These are phyloP conservation scores for Oreochromis grahami DNA, from an alignment of 2,797 vertebrate species.

Conservation along the genomic window DNA sequence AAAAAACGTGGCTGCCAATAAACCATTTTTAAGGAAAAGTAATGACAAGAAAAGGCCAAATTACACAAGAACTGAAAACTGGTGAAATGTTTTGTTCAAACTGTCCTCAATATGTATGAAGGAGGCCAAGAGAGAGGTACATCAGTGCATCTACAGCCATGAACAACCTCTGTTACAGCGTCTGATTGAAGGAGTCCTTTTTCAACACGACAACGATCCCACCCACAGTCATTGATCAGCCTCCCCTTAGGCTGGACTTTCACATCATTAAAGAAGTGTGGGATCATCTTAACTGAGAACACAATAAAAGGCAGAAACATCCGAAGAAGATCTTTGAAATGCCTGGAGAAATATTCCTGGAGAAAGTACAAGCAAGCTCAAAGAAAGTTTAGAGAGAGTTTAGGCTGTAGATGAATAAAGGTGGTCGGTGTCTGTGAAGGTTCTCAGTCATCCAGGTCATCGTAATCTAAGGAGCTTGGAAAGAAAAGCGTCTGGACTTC, in stretches of 20 bases:
- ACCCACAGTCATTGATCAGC: neutral
- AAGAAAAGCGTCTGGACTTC: too few relatives aligned
- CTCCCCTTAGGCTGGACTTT: neutral
- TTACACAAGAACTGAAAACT: neutral
- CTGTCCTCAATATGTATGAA: too few relatives aligned
- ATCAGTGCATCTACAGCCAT: too few relatives aligned
- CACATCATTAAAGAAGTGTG: neutral
- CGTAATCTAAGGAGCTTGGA: fast-evolving
- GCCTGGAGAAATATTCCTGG: neutral
- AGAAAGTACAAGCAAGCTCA: too few relatives aligned
- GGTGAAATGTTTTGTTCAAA: too few relatives aligned
- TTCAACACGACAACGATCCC: neutral
- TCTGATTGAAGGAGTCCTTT: neutral
- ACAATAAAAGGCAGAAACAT: neutral
- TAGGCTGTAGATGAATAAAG: neutral
- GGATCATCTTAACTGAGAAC: neutral
- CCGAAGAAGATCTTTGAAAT: neutral
- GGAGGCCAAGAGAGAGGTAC: too few relatives aligned
- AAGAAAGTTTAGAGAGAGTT: too few relatives aligned
- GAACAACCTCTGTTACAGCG: neutral
- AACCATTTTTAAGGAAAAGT: neutral
- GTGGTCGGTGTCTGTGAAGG: too few relatives aligned
- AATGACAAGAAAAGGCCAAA: neutral
- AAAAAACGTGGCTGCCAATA: neutral
- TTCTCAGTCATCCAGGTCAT: too few relatives aligned